phyloP scores from a whole-genome alignment of 2,888 invertebrate species.

The Tiphia femorata region DNA sequence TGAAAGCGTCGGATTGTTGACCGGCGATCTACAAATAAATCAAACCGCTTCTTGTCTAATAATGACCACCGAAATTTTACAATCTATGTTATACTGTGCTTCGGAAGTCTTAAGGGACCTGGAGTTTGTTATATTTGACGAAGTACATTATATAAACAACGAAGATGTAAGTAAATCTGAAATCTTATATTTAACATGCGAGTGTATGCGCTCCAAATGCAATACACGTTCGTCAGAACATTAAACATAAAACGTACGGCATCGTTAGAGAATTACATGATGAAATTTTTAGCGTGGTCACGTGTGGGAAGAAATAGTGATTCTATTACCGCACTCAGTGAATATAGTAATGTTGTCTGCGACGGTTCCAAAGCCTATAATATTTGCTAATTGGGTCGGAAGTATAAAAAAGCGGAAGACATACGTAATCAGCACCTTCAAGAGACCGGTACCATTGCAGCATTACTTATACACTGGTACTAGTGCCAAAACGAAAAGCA shows the following conservation, averaged over 20 bases:
- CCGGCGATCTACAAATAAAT: conserved; percentile 96
- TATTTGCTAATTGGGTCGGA: conserved; percentile 96
- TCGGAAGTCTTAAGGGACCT: conserved; percentile 94
- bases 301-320: conserved; percentile 99
- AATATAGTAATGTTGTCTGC: conserved; percentile 97
- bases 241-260: too few species aligned
- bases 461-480: conserved; percentile 92
- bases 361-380: conserved; percentile 96
- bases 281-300: conserved; percentile 82
- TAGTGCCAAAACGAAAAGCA: conserved; percentile 81
- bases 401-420: conserved; percentile 88
- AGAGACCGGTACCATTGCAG: conserved; percentile 95
- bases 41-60: conserved; percentile 94
- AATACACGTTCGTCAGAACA: too few species aligned
- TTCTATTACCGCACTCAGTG: conserved; percentile 93
- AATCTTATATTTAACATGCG: neutral
- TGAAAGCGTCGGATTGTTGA: conserved; percentile 92
- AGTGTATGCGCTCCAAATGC: too few species aligned
- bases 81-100: conserved; percentile 96
- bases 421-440: conserved; percentile 93
- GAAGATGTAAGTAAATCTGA: conserved; percentile 76
- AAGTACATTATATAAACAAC: conserved; percentile 99
- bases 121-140: conserved; percentile 99
- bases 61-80: conserved; percentile 99
- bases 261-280: neutral